phyloP scores from a whole-genome alignment of 2,888 invertebrate species.

The Fragum whitleyi region DNA sequence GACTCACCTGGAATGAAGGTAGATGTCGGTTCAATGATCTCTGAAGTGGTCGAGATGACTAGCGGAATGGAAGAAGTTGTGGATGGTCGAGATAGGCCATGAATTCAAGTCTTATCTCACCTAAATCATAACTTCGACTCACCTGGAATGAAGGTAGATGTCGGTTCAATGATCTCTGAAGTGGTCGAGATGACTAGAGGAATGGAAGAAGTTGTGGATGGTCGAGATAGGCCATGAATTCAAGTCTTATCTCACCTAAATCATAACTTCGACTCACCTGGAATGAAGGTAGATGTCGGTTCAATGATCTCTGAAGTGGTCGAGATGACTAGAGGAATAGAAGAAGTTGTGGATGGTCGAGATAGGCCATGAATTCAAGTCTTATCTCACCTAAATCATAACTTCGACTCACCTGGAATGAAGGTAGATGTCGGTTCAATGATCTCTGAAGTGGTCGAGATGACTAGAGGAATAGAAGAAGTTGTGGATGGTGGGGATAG shows the following conservation, averaged over 20 bases:
- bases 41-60: constrained; percentile 5
- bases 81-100: no score
- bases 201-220: neutral
- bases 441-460: constrained; percentile 6
- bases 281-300: constrained; percentile 3
- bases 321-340: neutral
- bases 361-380: constrained; percentile 12
- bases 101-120: no score
- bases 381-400: constrained; percentile 41
- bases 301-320: constrained; percentile 2
- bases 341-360: constrained; percentile 3
- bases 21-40: constrained; percentile 5
- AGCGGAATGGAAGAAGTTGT: neutral
- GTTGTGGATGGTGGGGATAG: constrained; percentile 19
- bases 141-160: constrained; percentile 8
- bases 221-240: no score
- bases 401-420: neutral
- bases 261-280: neutral
- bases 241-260: no score
- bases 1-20: neutral
- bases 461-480: neutral
- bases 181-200: neutral
- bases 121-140: no score
- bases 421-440: constrained; percentile 1
- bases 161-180: constrained; percentile 4